Conservation (phyloP, 2,113 vertebrate genomes). For the Excalfactoria chinensis region DNA sequence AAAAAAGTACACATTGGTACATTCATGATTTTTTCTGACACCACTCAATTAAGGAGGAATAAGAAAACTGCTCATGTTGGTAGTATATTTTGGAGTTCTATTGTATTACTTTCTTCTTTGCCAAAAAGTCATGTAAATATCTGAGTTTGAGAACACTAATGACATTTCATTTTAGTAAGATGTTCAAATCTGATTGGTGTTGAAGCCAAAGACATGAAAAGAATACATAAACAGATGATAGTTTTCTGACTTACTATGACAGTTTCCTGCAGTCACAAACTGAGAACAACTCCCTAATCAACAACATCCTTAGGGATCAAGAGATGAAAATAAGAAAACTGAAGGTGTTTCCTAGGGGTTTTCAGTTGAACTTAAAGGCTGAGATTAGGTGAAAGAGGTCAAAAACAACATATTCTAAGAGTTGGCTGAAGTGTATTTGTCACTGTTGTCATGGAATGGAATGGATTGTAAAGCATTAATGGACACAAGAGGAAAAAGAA, state of each 20-base stretch:
- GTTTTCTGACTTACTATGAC: neutral
- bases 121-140: neutral
- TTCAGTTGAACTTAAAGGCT: neutral
- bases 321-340: neutral
- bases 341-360: neutral
- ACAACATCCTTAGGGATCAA: neutral
- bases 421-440: neutral
- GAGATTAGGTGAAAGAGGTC: neutral
- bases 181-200: neutral
- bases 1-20: fast-evolving
- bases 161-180: neutral
- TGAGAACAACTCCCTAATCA: neutral
- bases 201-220: neutral
- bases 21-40: neutral
- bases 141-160: neutral
- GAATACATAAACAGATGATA: neutral
- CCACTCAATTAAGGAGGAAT: neutral
- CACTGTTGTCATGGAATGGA: neutral
- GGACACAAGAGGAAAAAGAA: neutral
- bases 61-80: neutral
- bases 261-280: neutral
- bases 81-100: neutral
- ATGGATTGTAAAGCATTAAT: neutral
- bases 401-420: conserved; percentile 44
- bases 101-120: neutral